Conservation (phyloP, 2,888 invertebrate genomes). For the Hirtodrosophila confusa region DNA sequence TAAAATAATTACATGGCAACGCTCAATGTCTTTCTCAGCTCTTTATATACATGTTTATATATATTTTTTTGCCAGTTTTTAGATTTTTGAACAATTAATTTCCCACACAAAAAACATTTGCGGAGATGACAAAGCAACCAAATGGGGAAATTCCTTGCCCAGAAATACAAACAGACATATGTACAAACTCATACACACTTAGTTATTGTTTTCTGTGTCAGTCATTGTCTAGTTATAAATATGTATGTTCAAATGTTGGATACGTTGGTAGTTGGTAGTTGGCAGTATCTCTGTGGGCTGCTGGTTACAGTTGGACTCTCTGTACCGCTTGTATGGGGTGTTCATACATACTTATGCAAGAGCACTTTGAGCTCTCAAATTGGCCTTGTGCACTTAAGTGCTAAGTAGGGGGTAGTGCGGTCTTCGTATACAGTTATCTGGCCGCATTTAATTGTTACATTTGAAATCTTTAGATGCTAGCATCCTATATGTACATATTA, state of each 20-base stretch:
- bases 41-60: conserved; percentile 8
- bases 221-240: conserved; percentile 24
- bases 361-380: conserved; percentile 4
- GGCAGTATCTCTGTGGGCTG: conserved; percentile 17
- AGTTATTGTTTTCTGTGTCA: conserved; percentile 37
- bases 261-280: background rate
- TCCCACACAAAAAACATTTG: conserved; percentile 61
- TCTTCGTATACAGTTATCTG: conserved; percentile 11
- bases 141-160: conserved; percentile 72
- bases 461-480: too few species aligned
- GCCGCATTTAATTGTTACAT: conserved; percentile 1
- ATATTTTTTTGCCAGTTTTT: conserved; percentile 23
- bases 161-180: conserved; percentile 17
- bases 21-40: conserved; percentile 35
- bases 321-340: conserved; percentile 24
- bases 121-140: conserved; percentile 58
- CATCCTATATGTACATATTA: too few species aligned
- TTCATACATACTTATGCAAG: conserved; percentile 2
- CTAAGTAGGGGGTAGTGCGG: conserved; percentile 6
- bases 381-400: conserved; percentile 28
- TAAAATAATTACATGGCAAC: conserved; percentile 62
- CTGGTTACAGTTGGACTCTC: conserved; percentile 7
- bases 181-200: background rate
- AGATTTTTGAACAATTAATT: conserved; percentile 63
- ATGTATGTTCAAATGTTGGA: conserved; percentile 23